Evolutionary conservation across 2,113 vertebrate genomes (phyloP), one percentile per base, ranked within the genome.

Genomic region (Ochotona curzoniae): DNA sequence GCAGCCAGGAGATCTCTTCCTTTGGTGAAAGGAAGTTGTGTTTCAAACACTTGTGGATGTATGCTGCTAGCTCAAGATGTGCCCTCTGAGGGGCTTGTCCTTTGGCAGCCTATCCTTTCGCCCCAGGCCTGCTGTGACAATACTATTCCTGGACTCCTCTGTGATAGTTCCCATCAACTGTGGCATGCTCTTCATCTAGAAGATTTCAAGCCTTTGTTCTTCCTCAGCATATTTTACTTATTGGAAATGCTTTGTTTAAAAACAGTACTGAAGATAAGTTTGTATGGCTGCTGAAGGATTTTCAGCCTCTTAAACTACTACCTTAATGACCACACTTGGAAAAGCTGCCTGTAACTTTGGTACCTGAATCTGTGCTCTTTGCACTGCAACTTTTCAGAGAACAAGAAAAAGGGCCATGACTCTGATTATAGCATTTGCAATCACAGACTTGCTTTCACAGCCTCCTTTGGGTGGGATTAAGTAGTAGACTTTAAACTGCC

Each of bases 161-260:
- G 47, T 25, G 25, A 74, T 44, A 44, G 17, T 18, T n/a, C n/a
- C 70, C 32, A 73, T 84, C 7, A 1, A 26, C 23, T 83, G 5
- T 63, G 13, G 38, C 23, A 13, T 70, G 14, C 61, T 83, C n/a
- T 80, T 89, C 83, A 0, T 76, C 35, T 85, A 12, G 13, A 80
- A 30, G 28, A 30, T n/a, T 66, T 25, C n/a, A 84, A 17, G 26
- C 51, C 18, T 90, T 73, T 51, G 57, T 82, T 57, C 18, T 80
- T 84, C 83, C 64, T 81, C 30, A 85, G 26, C 15, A 38, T 4
- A 21, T 32, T 88, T 93, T 23, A 54, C 35, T 78, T 93, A 80
- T 86, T 84, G 14, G 47, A 81, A 35, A 7, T 15, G 44, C 51
- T 76, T 84, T 57, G 20, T 90, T 82, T 91, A 64, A 96, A 84